These are phyloP conservation scores for Erythrocercus mccallii DNA, from an alignment of 2,113 vertebrate genomes.

Conservation along the genomic window DNA sequence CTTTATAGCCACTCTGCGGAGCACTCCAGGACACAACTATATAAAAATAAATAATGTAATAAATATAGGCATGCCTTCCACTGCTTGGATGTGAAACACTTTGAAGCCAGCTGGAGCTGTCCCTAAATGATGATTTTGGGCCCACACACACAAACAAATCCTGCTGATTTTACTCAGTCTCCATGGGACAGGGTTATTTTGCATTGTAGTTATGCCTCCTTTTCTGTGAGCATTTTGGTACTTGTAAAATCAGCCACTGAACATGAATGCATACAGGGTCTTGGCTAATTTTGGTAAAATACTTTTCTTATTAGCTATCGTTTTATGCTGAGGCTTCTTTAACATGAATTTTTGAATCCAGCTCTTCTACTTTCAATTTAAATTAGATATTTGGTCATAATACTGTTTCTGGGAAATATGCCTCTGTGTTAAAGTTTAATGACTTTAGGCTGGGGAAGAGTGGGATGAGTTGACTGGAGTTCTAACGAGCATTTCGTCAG, in stretches of 20 bases:
- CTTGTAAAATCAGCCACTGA: background rate
- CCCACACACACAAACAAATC: background rate
- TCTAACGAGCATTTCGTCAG: background rate
- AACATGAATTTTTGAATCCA: background rate
- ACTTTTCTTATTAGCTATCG: background rate
- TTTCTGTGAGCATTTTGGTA: background rate
- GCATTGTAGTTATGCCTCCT: background rate
- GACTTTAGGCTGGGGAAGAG: background rate
- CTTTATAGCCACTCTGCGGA: background rate
- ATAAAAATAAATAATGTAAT: background rate
- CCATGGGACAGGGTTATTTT: background rate
- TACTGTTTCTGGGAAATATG: background rate
- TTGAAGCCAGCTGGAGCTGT: background rate
- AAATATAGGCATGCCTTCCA: background rate
- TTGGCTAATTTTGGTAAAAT: background rate
- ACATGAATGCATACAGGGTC: background rate
- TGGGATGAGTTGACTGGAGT: background rate
- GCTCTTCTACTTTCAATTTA: background rate
- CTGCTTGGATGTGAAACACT: background rate
- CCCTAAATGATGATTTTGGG: background rate
- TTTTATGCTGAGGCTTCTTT: background rate
- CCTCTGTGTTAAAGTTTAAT: constrained; percentile 17
- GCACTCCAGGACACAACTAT: background rate
- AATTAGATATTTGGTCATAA: background rate
- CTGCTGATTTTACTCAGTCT: background rate